These are phyloP conservation scores for Anthrax anthrax DNA, from an alignment of 2,888 invertebrate species.

Conservation along the genomic window DNA sequence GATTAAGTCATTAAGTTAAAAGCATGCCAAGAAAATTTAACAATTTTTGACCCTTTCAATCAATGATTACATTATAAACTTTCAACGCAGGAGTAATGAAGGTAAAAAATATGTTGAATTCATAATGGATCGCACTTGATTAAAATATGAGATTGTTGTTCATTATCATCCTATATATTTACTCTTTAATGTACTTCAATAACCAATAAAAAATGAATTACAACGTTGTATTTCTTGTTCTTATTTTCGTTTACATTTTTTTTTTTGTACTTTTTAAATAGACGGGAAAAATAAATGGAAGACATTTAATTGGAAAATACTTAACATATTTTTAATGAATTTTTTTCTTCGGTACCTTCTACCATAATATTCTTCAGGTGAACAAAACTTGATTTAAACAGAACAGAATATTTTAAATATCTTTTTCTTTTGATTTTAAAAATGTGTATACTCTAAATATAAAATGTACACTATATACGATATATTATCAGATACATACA, in stretches of 20 bases:
- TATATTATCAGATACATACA: no score
- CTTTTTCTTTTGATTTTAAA: not conserved
- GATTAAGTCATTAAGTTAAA: conserved; percentile 8
- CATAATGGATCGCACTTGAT: conserved; percentile 12
- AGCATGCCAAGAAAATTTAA: conserved; percentile 3
- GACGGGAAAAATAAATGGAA: not conserved
- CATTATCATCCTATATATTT: not conserved
- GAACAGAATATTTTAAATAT: not conserved
- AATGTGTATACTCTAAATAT: no score
- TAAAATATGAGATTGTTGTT: conserved; percentile 10
- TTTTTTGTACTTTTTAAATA: no score
- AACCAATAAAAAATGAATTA: no score
- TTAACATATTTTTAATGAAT: conserved; percentile 10
- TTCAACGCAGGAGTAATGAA: not conserved
- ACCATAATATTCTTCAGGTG: conserved; percentile 9
- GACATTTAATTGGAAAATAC: conserved; percentile 9
- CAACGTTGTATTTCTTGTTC: no score
- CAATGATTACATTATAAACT: not conserved
- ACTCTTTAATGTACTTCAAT: no score
- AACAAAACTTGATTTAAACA: conserved; percentile 9
- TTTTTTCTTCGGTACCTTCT: not conserved
- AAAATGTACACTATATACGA: no score
- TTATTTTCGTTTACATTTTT: no score
- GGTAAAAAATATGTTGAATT: conserved; percentile 7
- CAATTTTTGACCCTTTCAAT: not conserved